phyloP scores from a whole-genome alignment of 2,888 invertebrate species.

The Gymnosoma rotundatum region DNA sequence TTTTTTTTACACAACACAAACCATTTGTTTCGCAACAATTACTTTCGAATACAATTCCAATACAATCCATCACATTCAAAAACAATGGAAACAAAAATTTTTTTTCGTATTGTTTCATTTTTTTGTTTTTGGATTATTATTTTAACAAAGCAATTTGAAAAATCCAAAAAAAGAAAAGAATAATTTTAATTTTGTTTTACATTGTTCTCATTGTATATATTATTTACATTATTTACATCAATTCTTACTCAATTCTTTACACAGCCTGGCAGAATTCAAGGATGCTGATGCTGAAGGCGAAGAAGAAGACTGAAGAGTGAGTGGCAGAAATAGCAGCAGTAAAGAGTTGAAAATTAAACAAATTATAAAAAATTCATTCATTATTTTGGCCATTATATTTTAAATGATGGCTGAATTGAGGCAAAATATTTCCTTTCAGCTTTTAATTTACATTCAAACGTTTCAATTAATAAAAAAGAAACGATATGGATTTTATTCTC shows the following conservation, averaged over 20 bases:
- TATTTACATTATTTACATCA: slow-evolving; percentile 47
- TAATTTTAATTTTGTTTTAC: slow-evolving; percentile 24
- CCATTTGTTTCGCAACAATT: slow-evolving; percentile 37
- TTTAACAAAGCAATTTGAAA: slow-evolving; percentile 23
- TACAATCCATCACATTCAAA: slow-evolving; percentile 29
- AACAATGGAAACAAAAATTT: slow-evolving; percentile 22
- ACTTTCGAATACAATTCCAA: slow-evolving; percentile 14
- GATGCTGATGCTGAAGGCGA: slow-evolving; percentile 24
- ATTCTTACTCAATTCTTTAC: slow-evolving; percentile 77
- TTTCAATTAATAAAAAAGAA: not conserved
- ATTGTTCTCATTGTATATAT: slow-evolving; percentile 32
- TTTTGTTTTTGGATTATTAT: not conserved
- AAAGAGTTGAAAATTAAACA: slow-evolving; percentile 54
- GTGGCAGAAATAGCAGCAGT: slow-evolving; percentile 40
- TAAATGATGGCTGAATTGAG: slow-evolving; percentile 2
- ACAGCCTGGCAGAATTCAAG: slow-evolving; percentile 60
- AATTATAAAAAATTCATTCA: slow-evolving; percentile 47
- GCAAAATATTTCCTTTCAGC: slow-evolving; percentile 2
- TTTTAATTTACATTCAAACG: slow-evolving; percentile 10
- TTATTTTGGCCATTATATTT: slow-evolving; percentile 49
- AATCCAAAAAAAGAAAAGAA: not conserved
- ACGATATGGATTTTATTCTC: slow-evolving; percentile 30
- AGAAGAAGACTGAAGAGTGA: slow-evolving; percentile 30
- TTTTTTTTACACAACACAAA: slow-evolving; percentile 16
- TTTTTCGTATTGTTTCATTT: slow-evolving; percentile 6